These are phyloP conservation scores for Aurelia coerulea DNA, from an alignment of 30 jellyfish, hydroid and myxozoan species.

Conservation along the genomic window DNA sequence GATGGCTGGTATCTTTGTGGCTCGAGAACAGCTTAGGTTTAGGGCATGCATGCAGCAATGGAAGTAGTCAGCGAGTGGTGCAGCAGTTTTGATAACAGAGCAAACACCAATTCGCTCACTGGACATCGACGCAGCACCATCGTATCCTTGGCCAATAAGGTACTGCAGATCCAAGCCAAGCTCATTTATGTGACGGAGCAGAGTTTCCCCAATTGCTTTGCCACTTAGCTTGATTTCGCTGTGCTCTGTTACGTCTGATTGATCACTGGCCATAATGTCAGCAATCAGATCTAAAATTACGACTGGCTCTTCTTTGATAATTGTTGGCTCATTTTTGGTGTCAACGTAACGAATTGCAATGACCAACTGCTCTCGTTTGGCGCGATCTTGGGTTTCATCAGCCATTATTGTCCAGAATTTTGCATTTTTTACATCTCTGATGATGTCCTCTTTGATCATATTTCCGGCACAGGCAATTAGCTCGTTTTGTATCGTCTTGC, in stretches of 20 bases:
- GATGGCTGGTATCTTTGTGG: neutral
- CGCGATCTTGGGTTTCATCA: conserved; percentile 25
- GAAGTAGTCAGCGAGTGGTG: conserved; percentile 15
- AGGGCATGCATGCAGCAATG: conserved; percentile 4
- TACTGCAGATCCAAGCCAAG: conserved; percentile 21
- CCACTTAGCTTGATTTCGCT: neutral
- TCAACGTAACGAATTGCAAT: too few species aligned
- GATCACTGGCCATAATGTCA: neutral
- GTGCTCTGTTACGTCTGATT: too few species aligned
- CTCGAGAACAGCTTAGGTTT: neutral
- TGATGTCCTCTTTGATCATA: conserved; percentile 5
- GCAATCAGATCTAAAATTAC: too few species aligned
- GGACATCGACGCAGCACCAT: conserved; percentile 14
- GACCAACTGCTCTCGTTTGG: too few species aligned
- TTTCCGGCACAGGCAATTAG: conserved; percentile 39
- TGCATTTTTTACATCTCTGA: conserved; percentile 11
- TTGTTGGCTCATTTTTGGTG: too few species aligned
- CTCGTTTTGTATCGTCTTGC: conserved; percentile 51
- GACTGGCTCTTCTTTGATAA: too few species aligned
- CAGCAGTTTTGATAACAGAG: conserved; percentile 4
- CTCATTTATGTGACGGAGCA: conserved; percentile 20
- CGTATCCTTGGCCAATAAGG: conserved; percentile 15
- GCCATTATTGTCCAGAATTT: conserved; percentile 32
- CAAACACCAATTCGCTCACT: conserved; percentile 7
- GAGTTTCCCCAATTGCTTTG: conserved; percentile 23